Conservation (phyloP, 2,113 vertebrate species). For the Larimichthys polyactis region DNA sequence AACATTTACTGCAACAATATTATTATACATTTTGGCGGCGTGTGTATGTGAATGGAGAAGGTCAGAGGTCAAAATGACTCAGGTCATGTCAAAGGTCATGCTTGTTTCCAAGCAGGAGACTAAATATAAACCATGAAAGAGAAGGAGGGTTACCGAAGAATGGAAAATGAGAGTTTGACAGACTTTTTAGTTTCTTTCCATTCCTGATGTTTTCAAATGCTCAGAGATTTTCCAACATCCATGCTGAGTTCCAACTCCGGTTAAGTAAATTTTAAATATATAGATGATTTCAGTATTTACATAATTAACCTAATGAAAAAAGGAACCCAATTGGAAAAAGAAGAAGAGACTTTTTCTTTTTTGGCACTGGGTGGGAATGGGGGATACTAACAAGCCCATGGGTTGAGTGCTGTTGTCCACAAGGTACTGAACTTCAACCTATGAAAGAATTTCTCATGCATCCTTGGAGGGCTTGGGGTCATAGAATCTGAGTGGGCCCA, state of each 20-base stretch:
- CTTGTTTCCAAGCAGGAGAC: constrained; percentile 30
- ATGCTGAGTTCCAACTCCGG: neutral
- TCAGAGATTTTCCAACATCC: neutral
- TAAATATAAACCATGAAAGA: constrained; percentile 35
- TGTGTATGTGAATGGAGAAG: neutral
- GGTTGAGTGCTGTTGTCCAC: neutral
- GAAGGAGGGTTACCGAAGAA: neutral
- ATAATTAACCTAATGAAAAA: too few species aligned
- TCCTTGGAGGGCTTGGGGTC: neutral
- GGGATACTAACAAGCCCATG: neutral
- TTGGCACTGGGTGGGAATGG: neutral
- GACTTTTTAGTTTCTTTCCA: too few species aligned
- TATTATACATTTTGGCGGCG: neutral
- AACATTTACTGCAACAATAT: constrained; percentile 3
- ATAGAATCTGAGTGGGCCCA: neutral
- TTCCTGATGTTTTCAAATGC: neutral
- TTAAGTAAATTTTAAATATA: neutral
- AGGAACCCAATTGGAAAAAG: too few species aligned
- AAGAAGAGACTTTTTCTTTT: too few species aligned
- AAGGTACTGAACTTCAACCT: neutral
- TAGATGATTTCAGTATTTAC: too few species aligned
- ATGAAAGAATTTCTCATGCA: neutral
- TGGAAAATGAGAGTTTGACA: neutral
- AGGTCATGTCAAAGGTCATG: constrained; percentile 35
- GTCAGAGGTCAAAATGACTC: neutral